Evolutionary conservation across 35 echinoderm and acorn worm genomes (phyloP), one percentile per base, ranked within the genome.

Genomic region (Hemicentrotus pulcherrimus): DNA sequence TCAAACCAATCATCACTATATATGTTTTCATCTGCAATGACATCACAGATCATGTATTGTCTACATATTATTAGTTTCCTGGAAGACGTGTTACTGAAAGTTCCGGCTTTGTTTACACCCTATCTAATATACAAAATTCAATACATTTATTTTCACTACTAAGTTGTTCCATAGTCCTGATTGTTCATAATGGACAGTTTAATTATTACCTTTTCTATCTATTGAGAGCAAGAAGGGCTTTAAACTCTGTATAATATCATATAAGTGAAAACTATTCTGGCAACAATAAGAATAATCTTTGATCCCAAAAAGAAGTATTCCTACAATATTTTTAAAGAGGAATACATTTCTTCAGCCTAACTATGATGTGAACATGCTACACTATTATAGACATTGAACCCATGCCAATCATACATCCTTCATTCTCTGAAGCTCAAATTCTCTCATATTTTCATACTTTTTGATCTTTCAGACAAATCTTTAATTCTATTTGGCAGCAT

Each of bases 401-500:
- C 65, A 78, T 28, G 65, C 65, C 65, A 78, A 78, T 0, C 65
- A 24, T n/a, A n/a, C 22, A 78, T 78, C 65, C 65, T 22, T 18
- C 65, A 78, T 78, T n/a, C 65, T 78, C 4, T 78, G 65, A n/a
- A 78, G 65, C 18, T 78, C 5, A 78, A 55, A 10, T 55, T 55
- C 50, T 78, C 65, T 28, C 15, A 22, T 78, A n/a, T 78, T 78
- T 28, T 78, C 65, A 78, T 28, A 78, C 18, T 24, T 22, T 78
- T 22, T 78, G 65, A 78, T 78, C 65, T 78, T n/a, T n/a, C 65
- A 78, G 65, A 78, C 65, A 78, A 78, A 78, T 78, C 65, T 78
- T 78, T 7, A 8, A 55, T 55, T 55, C 15, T 15, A 55, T 55
- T 55, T 55, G 50, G 50, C 65, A 78, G 65, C 19, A n/a, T n/a